phyloP scores from a whole-genome alignment of 2,888 invertebrate genomes.

The Mesorhabditis spiculigera region DNA sequence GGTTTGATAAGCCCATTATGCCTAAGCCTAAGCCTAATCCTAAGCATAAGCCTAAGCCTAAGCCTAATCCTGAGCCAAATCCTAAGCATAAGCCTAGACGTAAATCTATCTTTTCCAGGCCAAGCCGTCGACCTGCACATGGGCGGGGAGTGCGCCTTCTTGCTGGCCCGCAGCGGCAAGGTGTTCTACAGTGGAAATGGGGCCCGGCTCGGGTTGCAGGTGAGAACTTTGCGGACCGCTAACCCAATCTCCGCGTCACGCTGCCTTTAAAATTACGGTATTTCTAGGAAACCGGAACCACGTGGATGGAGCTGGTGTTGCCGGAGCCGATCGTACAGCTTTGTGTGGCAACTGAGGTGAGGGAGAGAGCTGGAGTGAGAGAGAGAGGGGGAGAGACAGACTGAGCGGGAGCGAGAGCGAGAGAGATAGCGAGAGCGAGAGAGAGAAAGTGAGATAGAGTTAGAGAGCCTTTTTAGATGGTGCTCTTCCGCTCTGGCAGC shows the following conservation, averaged over 20 bases:
- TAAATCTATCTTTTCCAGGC: constrained; percentile 28
- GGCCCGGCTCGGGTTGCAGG: constrained; percentile 69
- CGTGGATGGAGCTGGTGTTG: constrained; percentile 49
- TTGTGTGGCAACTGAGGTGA: constrained; percentile 36
- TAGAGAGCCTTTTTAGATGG: constrained; percentile 18
- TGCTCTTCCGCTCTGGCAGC: constrained; percentile 48
- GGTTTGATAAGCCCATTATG: too few species aligned
- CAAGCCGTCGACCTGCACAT: constrained; percentile 74
- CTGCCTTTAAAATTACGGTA: background rate
- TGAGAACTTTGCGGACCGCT: background rate
- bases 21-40: too few species aligned
- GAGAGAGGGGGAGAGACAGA: constrained; percentile 43
- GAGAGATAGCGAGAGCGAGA: constrained; percentile 23
- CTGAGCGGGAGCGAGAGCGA: constrained; percentile 27
- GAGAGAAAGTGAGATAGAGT: constrained; percentile 7
- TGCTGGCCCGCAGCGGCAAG: constrained; percentile 87
- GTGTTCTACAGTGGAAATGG: constrained; percentile 83
- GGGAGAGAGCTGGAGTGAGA: constrained; percentile 23
- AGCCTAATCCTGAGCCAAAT: too few species aligned
- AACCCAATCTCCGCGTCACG: background rate
- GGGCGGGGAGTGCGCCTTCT: constrained; percentile 87
- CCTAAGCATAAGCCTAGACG: too few species aligned
- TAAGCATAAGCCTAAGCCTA: too few species aligned
- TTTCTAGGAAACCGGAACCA: constrained; percentile 36
- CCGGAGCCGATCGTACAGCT: constrained; percentile 50